Evolutionary conservation across 2,113 vertebrate genomes (phyloP), one percentile per base, ranked within the genome.

Genomic region (Electrona antarctica): DNA sequence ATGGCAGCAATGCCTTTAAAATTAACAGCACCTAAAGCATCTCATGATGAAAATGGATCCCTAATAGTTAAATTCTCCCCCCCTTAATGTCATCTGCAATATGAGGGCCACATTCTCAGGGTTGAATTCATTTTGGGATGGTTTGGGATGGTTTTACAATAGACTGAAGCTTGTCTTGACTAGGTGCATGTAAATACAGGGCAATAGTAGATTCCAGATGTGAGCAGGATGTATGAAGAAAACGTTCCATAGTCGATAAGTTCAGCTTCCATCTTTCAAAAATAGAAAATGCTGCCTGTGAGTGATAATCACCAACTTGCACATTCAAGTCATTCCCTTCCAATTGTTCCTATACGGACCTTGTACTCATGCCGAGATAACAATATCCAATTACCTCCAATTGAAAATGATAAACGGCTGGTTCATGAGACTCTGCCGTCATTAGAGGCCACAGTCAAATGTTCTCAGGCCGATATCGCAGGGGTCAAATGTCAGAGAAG

Each of bases 401-500:
- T 64, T 76, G 76, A 4, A 71, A 75, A 79, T 74, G 87, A 92
- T 78, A 84, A 85, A 87, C 63, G 84, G 64, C 65, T 76, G 65
- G 73, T 82, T 85, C 79, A 83, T 82, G 78, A 82, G 79, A 84
- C 64, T 71, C 77, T 80, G 84, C 49, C 62, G 83, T 82, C 91
- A 87, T 87, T 89, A 93, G 82, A 87, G 85, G 84, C 86, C 33
- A 76, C 33, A 67, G 79, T 77, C 74, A 81, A 92, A 87, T 69
- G 73, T 88, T 90, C 81, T 82, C 63, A 78, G 33, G 67, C 55
- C 90, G 71, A 85, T 85, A 78, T 87, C 57, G 79, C 59, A 8
- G 56, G 63, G 73, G 82, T 71, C 87, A 92, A 87, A 92, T 92
- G 93, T 92, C 87, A 79, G 79, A 70, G 70, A 56, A 87, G 79